These are phyloP conservation scores for Amphipyra berbera DNA, from an alignment of 2,888 invertebrate species.

Conservation along the genomic window DNA sequence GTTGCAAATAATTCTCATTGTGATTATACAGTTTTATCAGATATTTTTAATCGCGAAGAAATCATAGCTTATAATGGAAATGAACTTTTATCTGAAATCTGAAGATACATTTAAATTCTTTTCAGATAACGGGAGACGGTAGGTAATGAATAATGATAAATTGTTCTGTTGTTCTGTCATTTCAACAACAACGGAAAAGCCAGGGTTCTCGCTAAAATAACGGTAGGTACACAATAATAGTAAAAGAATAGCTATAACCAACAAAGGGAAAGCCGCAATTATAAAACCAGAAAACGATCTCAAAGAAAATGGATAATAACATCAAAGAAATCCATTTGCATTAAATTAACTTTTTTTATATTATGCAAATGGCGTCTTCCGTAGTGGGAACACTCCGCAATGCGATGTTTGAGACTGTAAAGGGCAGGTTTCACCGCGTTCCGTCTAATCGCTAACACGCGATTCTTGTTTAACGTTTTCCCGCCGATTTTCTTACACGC, in stretches of 20 bases:
- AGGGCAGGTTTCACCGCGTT: conserved; percentile 57
- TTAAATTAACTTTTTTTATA: conserved; percentile 22
- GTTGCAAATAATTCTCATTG: conserved; percentile 1
- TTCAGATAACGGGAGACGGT: neutral
- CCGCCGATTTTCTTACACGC: conserved; percentile 50
- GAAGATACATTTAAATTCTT: conserved; percentile 3
- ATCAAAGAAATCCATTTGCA: conserved; percentile 27
- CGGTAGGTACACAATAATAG: neutral
- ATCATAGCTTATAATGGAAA: conserved; percentile 17
- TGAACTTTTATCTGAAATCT: conserved; percentile 13
- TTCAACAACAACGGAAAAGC: neutral
- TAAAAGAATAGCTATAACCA: conserved; percentile 4
- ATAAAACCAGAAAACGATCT: conserved; percentile 10
- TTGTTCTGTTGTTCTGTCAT: neutral
- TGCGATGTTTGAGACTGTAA: conserved; percentile 43
- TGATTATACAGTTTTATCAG: neutral
- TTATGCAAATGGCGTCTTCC: conserved; percentile 34
- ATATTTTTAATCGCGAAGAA: neutral
- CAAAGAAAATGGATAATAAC: conserved; percentile 11
- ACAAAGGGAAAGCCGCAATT: conserved; percentile 24
- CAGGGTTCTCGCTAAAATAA: neutral
- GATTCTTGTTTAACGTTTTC: conserved; percentile 43
- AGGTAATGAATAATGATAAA: neutral
- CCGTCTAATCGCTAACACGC: conserved; percentile 42
- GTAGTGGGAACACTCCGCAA: conserved; percentile 31